These are phyloP conservation scores for Prionace glauca DNA, from an alignment of 2,797 vertebrate species.

Conservation along the genomic window DNA sequence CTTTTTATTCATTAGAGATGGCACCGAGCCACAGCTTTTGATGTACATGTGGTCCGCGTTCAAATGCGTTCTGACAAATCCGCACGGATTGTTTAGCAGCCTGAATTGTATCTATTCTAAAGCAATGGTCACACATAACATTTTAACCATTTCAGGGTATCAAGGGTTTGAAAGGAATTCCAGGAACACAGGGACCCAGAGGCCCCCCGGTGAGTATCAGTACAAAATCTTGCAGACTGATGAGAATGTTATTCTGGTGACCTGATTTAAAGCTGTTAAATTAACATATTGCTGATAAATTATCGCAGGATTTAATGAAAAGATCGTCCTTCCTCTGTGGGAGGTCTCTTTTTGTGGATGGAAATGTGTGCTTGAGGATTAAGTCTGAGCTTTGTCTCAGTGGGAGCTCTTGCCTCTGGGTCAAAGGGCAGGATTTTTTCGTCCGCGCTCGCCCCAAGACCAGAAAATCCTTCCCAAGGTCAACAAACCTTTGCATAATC, in stretches of 20 bases:
- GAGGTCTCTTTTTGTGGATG: background rate
- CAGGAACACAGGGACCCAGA: constrained; percentile 60
- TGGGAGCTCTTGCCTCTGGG: background rate
- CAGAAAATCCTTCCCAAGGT: no score
- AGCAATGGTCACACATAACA: background rate
- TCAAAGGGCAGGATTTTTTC: background rate
- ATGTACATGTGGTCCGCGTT: background rate
- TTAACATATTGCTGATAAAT: background rate
- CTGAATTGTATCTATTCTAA: background rate
- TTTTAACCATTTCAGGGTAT: constrained; percentile 58
- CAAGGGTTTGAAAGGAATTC: constrained; percentile 59
- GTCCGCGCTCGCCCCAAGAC: no score
- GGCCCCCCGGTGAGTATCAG: constrained; percentile 60
- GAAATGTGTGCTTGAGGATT: background rate
- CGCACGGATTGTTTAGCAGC: background rate
- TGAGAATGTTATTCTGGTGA: background rate
- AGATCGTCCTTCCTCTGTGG: background rate
- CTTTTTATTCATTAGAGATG: background rate
- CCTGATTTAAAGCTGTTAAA: background rate
- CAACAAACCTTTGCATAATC: no score
- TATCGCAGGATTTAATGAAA: background rate
- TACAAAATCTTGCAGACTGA: background rate
- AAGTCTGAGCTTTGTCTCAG: background rate
- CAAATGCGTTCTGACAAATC: background rate
- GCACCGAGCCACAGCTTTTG: no score